Evolutionary conservation across 2,797 vertebrate genomes (phyloP).

Genomic region (Artibeus lituratus): DNA sequence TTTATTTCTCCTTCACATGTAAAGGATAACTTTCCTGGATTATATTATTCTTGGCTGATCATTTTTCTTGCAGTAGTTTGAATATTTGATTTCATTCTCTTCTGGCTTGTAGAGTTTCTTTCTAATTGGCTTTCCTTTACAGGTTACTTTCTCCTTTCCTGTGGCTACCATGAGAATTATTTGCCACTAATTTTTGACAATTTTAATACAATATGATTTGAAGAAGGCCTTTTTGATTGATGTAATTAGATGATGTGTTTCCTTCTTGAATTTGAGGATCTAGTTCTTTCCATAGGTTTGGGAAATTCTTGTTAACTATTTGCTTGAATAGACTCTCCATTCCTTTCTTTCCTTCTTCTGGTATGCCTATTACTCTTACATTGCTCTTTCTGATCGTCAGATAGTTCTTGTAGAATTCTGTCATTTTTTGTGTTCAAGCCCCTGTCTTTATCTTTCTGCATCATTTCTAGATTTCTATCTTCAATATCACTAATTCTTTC

Average conservation of each 20-base stretch:
- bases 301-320: neutral
- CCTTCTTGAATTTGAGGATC: neutral
- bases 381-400: neutral
- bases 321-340: neutral
- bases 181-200: neutral
- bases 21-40: neutral
- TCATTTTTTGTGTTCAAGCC: neutral
- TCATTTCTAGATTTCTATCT: neutral
- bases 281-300: neutral
- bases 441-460: neutral
- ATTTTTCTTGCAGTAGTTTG: neutral
- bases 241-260: neutral
- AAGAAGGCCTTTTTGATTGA: neutral
- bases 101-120: neutral
- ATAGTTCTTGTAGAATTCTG: neutral
- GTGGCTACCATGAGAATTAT: neutral
- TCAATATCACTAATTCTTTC: neutral
- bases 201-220: neutral
- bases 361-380: neutral
- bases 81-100: neutral
- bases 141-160: neutral
- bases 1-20: no score
- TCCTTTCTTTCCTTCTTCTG: neutral
- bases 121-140: neutral
- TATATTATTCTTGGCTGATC: neutral